Percentiles rank a stretch among this genome's conserved stretches.
phyloP scores from a whole-genome alignment of 2,888 invertebrate genomes.

The Emmelina monodactyla region DNA sequence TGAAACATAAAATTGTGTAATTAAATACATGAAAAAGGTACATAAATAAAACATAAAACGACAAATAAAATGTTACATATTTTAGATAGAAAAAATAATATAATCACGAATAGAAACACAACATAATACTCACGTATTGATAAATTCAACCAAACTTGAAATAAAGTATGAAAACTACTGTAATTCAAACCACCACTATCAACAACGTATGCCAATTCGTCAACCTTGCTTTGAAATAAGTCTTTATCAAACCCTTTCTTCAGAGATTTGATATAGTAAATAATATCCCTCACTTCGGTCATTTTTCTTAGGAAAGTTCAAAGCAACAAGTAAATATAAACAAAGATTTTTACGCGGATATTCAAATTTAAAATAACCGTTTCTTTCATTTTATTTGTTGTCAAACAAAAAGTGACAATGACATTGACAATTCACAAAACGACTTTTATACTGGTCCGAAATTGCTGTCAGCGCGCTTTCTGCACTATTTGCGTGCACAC shows the following conservation, averaged over 20 bases:
- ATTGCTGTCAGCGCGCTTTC: too few species aligned
- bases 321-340: not conserved
- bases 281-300: constrained; percentile 47
- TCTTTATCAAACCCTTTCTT: constrained; percentile 54
- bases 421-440: too few species aligned
- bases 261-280: constrained; percentile 45
- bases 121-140: constrained; percentile 43
- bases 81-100: too few species aligned
- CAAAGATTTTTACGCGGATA: too few species aligned
- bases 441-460: too few species aligned
- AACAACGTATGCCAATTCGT: constrained; percentile 37
- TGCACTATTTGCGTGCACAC: too few species aligned
- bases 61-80: not conserved
- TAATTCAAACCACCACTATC: constrained; percentile 37
- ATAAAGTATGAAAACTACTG: constrained; percentile 46
- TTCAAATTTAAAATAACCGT: too few species aligned
- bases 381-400: not conserved
- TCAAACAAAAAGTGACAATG: too few species aligned
- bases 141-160: constrained; percentile 56
- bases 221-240: constrained; percentile 44
- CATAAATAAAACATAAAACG: not conserved
- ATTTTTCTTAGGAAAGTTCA: too few species aligned
- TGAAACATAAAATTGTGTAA: constrained; percentile 22
- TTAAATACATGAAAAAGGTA: too few species aligned
- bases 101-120: too few species aligned